phyloP scores from a whole-genome alignment of 2,797 vertebrate species.

The Sternotherus odoratus region DNA sequence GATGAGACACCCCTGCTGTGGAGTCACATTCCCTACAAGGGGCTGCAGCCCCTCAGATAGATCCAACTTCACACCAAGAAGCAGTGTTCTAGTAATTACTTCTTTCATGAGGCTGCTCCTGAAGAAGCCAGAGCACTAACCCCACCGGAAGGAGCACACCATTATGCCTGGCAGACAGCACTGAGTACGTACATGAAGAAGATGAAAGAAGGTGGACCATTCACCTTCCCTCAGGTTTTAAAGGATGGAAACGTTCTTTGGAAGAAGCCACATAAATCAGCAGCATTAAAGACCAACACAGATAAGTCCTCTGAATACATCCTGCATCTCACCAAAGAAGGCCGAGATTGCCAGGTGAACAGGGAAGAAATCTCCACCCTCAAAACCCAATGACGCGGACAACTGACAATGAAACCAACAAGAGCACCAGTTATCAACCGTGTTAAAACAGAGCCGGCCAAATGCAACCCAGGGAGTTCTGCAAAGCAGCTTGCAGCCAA shows the following conservation, averaged over 20 bases:
- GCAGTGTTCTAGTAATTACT: neutral
- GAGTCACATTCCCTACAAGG: neutral
- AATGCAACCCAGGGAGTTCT: neutral
- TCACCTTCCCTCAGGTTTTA: neutral
- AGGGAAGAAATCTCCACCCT: neutral
- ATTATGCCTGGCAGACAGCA: neutral
- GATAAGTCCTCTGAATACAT: neutral
- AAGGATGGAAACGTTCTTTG: neutral
- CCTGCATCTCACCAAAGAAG: neutral
- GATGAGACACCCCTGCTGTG: neutral
- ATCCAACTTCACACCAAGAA: neutral
- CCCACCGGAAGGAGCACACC: neutral
- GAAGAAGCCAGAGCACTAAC: neutral
- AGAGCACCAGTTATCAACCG: neutral
- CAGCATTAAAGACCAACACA: neutral
- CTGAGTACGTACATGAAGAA: neutral
- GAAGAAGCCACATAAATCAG: neutral
- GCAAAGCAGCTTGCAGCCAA: neutral
- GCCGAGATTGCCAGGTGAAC: neutral
- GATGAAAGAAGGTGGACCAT: neutral
- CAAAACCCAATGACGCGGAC: neutral
- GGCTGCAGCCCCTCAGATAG: neutral
- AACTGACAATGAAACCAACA: neutral
- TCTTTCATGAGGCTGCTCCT: neutral
- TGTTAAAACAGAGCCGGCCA: neutral